phyloP scores from a whole-genome alignment of 35 echinoderm and acorn worm genomes.

The Apostichopus parvimensis region DNA sequence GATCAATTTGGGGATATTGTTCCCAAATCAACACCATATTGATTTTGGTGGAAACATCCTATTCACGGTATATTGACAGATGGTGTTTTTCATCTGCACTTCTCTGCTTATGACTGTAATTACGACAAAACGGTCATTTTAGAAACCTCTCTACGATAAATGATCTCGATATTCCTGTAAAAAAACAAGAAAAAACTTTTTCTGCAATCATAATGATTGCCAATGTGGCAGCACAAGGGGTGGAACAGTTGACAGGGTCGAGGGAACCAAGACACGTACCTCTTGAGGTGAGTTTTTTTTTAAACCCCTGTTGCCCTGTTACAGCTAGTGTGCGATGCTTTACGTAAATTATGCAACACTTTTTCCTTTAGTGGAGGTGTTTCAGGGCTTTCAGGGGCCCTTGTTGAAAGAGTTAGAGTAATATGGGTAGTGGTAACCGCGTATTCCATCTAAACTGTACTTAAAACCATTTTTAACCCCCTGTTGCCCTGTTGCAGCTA shows the following conservation, averaged over 20 bases:
- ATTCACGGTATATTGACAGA: background rate
- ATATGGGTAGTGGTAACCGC: background rate
- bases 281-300: background rate
- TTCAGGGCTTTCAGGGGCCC: background rate
- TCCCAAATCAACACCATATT: too few species aligned
- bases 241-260: background rate
- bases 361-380: background rate
- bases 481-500: background rate
- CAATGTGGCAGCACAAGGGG: constrained; percentile 25
- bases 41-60: background rate
- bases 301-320: background rate
- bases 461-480: background rate
- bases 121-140: too few species aligned
- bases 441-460: too few species aligned
- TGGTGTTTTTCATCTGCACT: background rate
- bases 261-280: constrained; percentile 25
- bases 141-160: too few species aligned
- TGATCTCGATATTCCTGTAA: too few species aligned
- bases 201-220: background rate
- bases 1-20: too few species aligned
- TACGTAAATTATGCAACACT: background rate
- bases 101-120: too few species aligned
- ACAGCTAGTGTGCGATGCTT: background rate
- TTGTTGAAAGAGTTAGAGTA: background rate
- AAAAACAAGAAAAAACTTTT: too few species aligned